These are phyloP conservation scores for Aphidius colemani DNA, from an alignment of 2,888 invertebrate genomes.

Conservation along the genomic window DNA sequence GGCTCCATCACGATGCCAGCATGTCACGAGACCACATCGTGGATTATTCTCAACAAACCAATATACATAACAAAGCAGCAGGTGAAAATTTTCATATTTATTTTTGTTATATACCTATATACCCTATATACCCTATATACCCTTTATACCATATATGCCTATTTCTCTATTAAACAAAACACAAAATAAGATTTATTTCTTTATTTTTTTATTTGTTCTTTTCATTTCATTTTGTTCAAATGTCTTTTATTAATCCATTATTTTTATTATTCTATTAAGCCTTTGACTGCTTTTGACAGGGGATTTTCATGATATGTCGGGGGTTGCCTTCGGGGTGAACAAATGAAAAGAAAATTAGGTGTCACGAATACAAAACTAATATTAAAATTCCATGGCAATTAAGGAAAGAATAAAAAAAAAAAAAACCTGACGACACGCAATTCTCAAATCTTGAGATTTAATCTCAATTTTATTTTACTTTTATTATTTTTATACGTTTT, in stretches of 20 bases:
- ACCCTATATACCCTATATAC: too few relatives aligned
- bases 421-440: constrained; percentile 3
- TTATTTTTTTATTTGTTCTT: neutral
- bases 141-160: too few relatives aligned
- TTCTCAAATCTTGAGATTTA: constrained; percentile 12
- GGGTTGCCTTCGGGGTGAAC: too few relatives aligned
- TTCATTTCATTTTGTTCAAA: constrained; percentile 1
- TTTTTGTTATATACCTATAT: neutral
- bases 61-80: constrained; percentile 97
- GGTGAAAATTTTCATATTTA: constrained; percentile 64
- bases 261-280: too few relatives aligned
- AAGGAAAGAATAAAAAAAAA: neutral
- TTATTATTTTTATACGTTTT: neutral
- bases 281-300: too few relatives aligned
- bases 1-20: constrained; percentile 96
- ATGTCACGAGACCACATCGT: constrained; percentile 98
- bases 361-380: constrained; percentile 8
- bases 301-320: too few relatives aligned
- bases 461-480: constrained; percentile 7
- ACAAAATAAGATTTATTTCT: neutral
- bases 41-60: constrained; percentile 97
- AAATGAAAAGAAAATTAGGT: neutral
- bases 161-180: too few relatives aligned
- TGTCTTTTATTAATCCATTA: too few relatives aligned
- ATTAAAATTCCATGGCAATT: constrained; percentile 7